Conservation (phyloP, 2,113 vertebrate species). For the Corvus cornix region DNA sequence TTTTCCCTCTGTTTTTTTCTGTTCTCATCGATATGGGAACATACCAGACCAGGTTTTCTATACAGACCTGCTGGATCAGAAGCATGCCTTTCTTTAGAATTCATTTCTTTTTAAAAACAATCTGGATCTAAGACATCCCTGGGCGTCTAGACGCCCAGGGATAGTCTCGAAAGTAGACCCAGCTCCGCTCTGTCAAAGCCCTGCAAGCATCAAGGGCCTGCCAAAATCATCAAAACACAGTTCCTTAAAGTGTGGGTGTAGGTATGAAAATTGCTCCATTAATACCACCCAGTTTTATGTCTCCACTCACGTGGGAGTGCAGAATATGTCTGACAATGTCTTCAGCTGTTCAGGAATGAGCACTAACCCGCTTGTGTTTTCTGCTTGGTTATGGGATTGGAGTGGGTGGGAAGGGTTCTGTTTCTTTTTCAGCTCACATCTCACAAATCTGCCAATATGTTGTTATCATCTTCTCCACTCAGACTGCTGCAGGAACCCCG, state of each 20-base stretch:
- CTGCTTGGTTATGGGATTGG: neutral
- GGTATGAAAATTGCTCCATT: neutral
- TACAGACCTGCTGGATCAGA: neutral
- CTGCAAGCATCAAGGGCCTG: neutral
- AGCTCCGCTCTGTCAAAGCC: neutral
- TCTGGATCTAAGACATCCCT: neutral
- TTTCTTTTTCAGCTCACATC: constrained; percentile 4
- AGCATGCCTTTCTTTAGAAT: neutral
- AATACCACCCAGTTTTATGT: neutral
- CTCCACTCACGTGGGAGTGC: neutral
- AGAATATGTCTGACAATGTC: constrained; percentile 27
- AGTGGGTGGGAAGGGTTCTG: constrained; percentile 15
- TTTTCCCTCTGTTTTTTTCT: neutral
- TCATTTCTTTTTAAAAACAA: neutral
- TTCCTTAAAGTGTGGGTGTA: neutral
- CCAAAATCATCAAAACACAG: neutral
- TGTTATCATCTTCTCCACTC: neutral
- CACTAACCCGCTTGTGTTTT: neutral
- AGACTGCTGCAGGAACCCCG: neutral
- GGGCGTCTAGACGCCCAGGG: neutral
- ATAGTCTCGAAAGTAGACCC: neutral
- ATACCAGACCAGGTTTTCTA: neutral
- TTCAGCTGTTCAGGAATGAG: neutral
- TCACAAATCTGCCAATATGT: neutral
- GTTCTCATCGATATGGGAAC: neutral